These are phyloP conservation scores for Eidolon helvum DNA, from an alignment of 2,113 vertebrate genomes.

Conservation along the genomic window DNA sequence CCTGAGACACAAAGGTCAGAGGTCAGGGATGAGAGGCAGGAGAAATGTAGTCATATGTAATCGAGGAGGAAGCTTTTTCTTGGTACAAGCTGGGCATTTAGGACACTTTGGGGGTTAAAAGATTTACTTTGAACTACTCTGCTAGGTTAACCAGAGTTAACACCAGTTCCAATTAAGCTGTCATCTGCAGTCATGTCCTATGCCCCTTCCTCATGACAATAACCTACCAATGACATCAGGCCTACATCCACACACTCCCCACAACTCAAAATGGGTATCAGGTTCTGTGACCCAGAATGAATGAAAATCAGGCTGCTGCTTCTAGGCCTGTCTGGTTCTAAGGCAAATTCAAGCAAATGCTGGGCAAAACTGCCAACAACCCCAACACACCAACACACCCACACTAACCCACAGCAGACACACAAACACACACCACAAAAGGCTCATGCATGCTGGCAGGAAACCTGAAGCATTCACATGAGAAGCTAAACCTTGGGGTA, in stretches of 20 bases:
- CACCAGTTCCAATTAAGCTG: neutral
- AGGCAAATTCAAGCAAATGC: neutral
- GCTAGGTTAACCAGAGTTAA: neutral
- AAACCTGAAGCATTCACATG: neutral
- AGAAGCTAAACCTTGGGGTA: neutral
- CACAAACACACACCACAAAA: neutral
- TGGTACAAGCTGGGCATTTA: neutral
- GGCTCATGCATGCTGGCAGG: neutral
- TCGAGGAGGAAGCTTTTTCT: neutral
- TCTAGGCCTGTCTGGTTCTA: neutral
- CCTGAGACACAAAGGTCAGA: neutral
- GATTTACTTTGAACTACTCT: neutral
- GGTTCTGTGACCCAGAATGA: neutral
- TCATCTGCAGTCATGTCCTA: neutral
- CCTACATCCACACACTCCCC: neutral
- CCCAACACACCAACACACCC: neutral
- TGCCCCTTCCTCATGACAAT: neutral
- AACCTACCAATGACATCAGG: neutral
- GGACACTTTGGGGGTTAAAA: neutral
- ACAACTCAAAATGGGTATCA: neutral
- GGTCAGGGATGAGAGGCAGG: neutral
- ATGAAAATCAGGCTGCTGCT: neutral
- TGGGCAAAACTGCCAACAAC: neutral
- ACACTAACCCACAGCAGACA: neutral
- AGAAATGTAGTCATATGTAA: neutral